These are phyloP conservation scores for Perca fluviatilis DNA, from an alignment of 2,113 vertebrate genomes.

Conservation along the genomic window DNA sequence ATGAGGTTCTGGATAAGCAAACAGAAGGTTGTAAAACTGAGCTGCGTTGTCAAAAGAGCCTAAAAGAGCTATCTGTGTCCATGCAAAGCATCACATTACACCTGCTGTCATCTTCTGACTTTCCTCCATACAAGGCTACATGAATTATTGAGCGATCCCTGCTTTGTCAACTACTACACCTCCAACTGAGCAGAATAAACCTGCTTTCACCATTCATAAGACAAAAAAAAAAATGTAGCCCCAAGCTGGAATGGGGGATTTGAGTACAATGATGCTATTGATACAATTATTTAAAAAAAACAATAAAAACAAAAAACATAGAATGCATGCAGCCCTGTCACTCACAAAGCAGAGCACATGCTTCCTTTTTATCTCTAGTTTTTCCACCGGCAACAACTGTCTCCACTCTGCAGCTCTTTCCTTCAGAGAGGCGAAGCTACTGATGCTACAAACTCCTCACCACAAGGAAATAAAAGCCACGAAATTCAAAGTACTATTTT, in stretches of 20 bases:
- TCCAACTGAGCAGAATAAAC: slow-evolving; percentile 44
- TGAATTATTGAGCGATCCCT: slow-evolving; percentile 73
- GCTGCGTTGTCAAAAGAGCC: slow-evolving; percentile 34
- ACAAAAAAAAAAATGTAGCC: background rate
- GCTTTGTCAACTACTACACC: slow-evolving; percentile 68
- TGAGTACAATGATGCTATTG: background rate
- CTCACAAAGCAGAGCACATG: slow-evolving; percentile 66
- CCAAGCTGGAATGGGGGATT: background rate
- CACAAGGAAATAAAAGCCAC: background rate
- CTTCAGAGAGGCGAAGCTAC: slow-evolving; percentile 1
- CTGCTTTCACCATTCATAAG: slow-evolving; percentile 34
- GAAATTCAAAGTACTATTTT: background rate
- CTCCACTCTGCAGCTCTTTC: slow-evolving; percentile 16
- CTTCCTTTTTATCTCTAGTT: slow-evolving; percentile 44
- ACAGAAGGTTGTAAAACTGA: slow-evolving; percentile 48
- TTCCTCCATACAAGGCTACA: slow-evolving; percentile 62
- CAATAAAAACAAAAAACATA: background rate
- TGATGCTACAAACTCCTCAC: slow-evolving; percentile 19
- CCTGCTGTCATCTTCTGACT: slow-evolving; percentile 68
- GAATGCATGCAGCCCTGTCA: slow-evolving; percentile 32
- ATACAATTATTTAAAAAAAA: background rate
- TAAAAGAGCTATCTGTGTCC: slow-evolving; percentile 50
- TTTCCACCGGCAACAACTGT: slow-evolving; percentile 44
- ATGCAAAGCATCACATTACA: slow-evolving; percentile 75
- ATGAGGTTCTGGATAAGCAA: slow-evolving; percentile 22